These are phyloP conservation scores for Crotalus horridus DNA, from an alignment of 2,113 vertebrate species.

Conservation along the genomic window DNA sequence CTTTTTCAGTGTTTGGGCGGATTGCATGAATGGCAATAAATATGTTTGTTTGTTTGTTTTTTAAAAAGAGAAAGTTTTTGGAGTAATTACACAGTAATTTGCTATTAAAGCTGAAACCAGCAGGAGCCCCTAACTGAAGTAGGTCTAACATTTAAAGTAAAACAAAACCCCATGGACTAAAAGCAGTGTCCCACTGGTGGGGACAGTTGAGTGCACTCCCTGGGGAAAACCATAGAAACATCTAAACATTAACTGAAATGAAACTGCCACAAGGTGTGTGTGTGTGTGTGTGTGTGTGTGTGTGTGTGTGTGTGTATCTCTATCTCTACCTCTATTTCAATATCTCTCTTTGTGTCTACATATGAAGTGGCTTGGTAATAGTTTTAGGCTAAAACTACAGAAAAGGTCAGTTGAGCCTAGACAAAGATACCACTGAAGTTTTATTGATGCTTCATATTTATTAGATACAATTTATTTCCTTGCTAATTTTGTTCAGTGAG, in stretches of 20 bases:
- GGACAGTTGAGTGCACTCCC: slow-evolving; percentile 64
- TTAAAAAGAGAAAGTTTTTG: slow-evolving; percentile 14
- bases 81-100: slow-evolving; percentile 55
- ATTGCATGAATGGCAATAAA: not conserved
- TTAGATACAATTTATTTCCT: not conserved
- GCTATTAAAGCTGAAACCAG: slow-evolving; percentile 62
- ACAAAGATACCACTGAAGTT: slow-evolving; percentile 23
- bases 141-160: slow-evolving; percentile 44
- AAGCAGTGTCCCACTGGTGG: slow-evolving; percentile 64
- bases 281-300: slow-evolving; percentile 45
- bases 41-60: not conserved
- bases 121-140: slow-evolving; percentile 63
- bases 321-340: too few relatives aligned
- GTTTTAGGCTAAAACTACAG: slow-evolving; percentile 54
- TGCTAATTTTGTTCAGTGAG: slow-evolving; percentile 28
- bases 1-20: not conserved
- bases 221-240: slow-evolving; percentile 65
- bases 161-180: slow-evolving; percentile 62
- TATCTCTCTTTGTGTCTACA: not conserved
- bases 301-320: not conserved
- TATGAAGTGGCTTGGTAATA: slow-evolving; percentile 65
- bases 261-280: slow-evolving; percentile 69
- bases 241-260: slow-evolving; percentile 77
- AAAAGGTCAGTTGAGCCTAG: slow-evolving; percentile 41
- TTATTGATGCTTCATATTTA: slow-evolving; percentile 43